Conservation (phyloP, 2,797 vertebrate genomes). For the Poecilia picta region DNA sequence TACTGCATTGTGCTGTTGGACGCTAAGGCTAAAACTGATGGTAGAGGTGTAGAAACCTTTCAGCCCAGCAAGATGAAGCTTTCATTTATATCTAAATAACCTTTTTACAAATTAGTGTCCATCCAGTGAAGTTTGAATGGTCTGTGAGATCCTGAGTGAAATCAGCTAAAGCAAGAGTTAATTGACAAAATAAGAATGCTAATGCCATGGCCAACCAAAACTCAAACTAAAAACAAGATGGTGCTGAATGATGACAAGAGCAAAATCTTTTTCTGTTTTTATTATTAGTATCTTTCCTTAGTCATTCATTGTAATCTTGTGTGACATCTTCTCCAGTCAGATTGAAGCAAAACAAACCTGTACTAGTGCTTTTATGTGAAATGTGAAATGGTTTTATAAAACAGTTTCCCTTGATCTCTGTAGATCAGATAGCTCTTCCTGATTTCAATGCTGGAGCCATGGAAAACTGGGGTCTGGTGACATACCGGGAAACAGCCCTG, state of each 20-base stretch:
- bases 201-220: neutral
- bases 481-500: constrained; percentile 88
- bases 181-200: neutral
- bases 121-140: neutral
- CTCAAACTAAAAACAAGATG: neutral
- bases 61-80: neutral
- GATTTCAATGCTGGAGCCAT: constrained; percentile 92
- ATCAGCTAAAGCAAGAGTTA: neutral
- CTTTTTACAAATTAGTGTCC: neutral
- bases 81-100: neutral
- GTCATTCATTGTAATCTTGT: neutral
- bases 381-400: neutral
- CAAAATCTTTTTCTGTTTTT: neutral
- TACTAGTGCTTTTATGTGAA: neutral
- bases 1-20: neutral
- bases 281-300: neutral
- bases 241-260: neutral
- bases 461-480: constrained; percentile 97
- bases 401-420: neutral
- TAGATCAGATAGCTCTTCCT: constrained; percentile 90
- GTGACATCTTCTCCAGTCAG: neutral
- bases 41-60: neutral
- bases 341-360: neutral
- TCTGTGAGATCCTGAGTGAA: neutral
- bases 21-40: neutral